phyloP scores from a whole-genome alignment of 2,797 vertebrate genomes.

The Astyanax mexicanus region DNA sequence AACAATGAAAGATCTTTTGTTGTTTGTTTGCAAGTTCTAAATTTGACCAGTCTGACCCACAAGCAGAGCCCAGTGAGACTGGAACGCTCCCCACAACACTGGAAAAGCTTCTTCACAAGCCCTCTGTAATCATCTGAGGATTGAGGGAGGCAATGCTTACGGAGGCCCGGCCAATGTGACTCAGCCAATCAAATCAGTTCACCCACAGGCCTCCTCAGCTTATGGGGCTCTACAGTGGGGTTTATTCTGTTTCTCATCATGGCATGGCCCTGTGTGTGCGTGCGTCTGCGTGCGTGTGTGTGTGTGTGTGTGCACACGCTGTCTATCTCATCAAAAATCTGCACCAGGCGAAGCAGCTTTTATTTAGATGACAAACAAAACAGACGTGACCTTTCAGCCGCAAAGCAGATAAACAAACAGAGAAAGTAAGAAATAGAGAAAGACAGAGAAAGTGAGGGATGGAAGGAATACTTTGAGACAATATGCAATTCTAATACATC shows the following conservation, averaged over 20 bases:
- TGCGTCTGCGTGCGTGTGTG: slow-evolving; percentile 33
- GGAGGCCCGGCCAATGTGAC: slow-evolving; percentile 21
- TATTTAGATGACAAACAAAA: slow-evolving; percentile 84
- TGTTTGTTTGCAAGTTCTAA: not conserved
- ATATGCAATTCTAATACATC: slow-evolving; percentile 35
- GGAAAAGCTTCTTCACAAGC: slow-evolving; percentile 18
- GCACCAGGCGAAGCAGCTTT: slow-evolving; percentile 59
- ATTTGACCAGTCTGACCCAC: not conserved
- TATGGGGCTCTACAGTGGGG: slow-evolving; percentile 35
- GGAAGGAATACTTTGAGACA: not conserved
- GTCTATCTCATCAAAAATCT: slow-evolving; percentile 76
- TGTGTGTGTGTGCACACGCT: slow-evolving; percentile 40
- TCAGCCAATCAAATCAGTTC: slow-evolving; percentile 43
- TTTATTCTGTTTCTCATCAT: slow-evolving; percentile 42
- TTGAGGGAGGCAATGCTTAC: slow-evolving; percentile 31
- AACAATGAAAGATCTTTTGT: not conserved
- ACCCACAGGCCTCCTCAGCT: slow-evolving; percentile 39
- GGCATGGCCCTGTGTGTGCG: slow-evolving; percentile 32
- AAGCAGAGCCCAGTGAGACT: slow-evolving; percentile 22
- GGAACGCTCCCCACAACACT: slow-evolving; percentile 3
- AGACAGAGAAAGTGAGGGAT: slow-evolving; percentile 23
- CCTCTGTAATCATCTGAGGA: slow-evolving; percentile 24
- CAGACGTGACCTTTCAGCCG: slow-evolving; percentile 81
- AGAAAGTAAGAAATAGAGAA: slow-evolving; percentile 26
- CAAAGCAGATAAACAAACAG: slow-evolving; percentile 69